Evolutionary conservation across 2,113 vertebrate genomes (phyloP), one percentile per base, ranked within the genome.

Genomic region (Podocnemis expansa): DNA sequence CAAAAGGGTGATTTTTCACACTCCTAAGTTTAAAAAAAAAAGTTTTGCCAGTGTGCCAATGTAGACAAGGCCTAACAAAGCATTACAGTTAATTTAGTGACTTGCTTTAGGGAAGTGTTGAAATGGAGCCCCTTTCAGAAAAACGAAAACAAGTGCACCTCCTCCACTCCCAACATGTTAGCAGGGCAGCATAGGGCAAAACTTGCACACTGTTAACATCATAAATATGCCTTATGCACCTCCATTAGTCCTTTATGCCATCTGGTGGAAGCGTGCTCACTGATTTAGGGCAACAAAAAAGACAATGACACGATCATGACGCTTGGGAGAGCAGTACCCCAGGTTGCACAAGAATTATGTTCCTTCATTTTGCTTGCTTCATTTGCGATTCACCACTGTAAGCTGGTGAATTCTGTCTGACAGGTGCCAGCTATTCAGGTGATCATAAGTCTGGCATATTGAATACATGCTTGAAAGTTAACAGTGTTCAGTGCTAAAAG

Each of bases 161-260:
- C 16, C 85, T 43, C n/a, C 76, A 89, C n/a, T 87, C 78, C 49
- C 52, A 49, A 19, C 94, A 83, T 70, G 1, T 24, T 22, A 82
- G 8, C 41, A 27, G 45, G 5, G 14, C 3, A 83, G n/a, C 58
- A 29, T 25, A 70, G 31, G 1, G 1, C 27, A 38, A 76, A 67
- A 90, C 78, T 3, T 2, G 73, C 0, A 0, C 52, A 34, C 45
- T 16, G 52, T 12, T n/a, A n/a, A n/a, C 0, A 1, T 55, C 90
- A 16, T 52, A 13, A 52, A n/a, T 47, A 31, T 47, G 25, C 24
- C 14, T 47, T 17, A 6, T 78, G 52, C 2, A 27, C 31, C 25
- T 78, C 54, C 54, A 43, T 31, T 86, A 38, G 24, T 5, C 52
- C 84, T 31, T n/a, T 31, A 45, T 2, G 16, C 52, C 16, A 14